phyloP scores from a whole-genome alignment of 1,140 invertebrate genomes.

The Colletes gigas region DNA sequence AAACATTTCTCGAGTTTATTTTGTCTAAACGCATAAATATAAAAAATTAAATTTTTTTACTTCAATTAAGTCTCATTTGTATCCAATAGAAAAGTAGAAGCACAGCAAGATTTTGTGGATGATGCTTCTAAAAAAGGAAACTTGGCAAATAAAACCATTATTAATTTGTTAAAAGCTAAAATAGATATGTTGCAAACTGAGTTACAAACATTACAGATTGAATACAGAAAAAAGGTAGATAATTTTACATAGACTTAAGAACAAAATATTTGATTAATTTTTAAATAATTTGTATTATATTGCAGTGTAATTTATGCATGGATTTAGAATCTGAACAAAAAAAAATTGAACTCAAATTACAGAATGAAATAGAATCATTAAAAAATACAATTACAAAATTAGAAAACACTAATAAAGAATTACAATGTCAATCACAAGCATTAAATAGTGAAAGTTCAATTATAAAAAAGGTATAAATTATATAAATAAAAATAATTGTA shows the following conservation, averaged over 20 bases:
- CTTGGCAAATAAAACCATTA: conserved; percentile 38
- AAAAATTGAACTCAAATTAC: conserved; percentile 76
- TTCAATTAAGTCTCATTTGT: conserved; percentile 9
- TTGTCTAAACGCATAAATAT: not conserved
- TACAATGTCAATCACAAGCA: conserved; percentile 72
- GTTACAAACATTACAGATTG: conserved; percentile 71
- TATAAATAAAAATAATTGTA: not conserved
- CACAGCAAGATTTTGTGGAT: conserved; percentile 10
- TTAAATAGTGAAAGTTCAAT: conserved; percentile 75
- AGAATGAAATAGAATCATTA: conserved; percentile 70
- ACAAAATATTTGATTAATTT: conserved; percentile 13
- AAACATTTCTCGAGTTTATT: not conserved
- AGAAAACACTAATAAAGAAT: conserved; percentile 67
- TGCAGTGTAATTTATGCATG: conserved; percentile 73
- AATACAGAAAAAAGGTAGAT: conserved; percentile 77
- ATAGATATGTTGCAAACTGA: conserved; percentile 78
- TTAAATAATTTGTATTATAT: conserved; percentile 27
- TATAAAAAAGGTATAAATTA: conserved; percentile 77
- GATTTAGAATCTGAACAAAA: conserved; percentile 77
- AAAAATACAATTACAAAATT: conserved; percentile 77
- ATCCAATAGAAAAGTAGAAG: conserved; percentile 38
- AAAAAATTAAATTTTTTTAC: not conserved
- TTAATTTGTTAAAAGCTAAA: conserved; percentile 76
- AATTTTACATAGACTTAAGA: not conserved
- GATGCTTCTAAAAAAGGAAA: conserved; percentile 28